Evolutionary conservation across 2,888 invertebrate genomes (phyloP).

Genomic region (Thyatira batis): DNA sequence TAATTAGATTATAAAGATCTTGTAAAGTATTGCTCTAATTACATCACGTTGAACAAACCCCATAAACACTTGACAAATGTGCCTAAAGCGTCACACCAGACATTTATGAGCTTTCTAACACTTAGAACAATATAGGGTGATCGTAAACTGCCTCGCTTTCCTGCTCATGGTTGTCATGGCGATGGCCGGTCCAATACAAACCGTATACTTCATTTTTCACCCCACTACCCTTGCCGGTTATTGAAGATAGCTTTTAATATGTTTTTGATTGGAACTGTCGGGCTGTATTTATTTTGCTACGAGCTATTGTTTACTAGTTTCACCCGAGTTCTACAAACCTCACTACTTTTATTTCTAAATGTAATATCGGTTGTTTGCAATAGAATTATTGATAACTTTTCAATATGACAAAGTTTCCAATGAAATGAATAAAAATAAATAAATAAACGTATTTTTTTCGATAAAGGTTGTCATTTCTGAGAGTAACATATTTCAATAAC

Average conservation of each 20-base stretch:
- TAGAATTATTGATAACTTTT: too few relatives aligned
- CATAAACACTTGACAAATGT: conserved; percentile 21
- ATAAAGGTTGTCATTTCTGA: background rate
- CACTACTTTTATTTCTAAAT: background rate
- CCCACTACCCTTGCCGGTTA: background rate
- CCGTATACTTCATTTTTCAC: conserved; percentile 12
- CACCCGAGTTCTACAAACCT: background rate
- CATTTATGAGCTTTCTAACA: conserved; percentile 44
- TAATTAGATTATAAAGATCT: background rate
- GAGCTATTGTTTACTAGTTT: background rate
- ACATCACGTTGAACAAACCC: background rate
- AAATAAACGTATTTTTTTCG: background rate
- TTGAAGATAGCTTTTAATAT: background rate
- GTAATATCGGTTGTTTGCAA: too few relatives aligned
- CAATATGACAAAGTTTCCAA: too few relatives aligned
- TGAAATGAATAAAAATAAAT: too few relatives aligned
- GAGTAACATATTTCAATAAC: background rate
- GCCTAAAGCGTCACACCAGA: conserved; percentile 12
- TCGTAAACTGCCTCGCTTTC: conserved; percentile 41
- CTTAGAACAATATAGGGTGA: conserved; percentile 38
- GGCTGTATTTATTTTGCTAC: background rate
- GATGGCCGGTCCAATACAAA: conserved; percentile 41
- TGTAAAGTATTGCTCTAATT: background rate
- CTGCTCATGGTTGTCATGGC: conserved; percentile 48
- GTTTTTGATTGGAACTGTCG: background rate